A percentile compares a stretch with the other conserved stretches of the same genome.
Evolutionary conservation across 2,888 invertebrate species (phyloP).

Genomic region (Dascillus cervinus): DNA sequence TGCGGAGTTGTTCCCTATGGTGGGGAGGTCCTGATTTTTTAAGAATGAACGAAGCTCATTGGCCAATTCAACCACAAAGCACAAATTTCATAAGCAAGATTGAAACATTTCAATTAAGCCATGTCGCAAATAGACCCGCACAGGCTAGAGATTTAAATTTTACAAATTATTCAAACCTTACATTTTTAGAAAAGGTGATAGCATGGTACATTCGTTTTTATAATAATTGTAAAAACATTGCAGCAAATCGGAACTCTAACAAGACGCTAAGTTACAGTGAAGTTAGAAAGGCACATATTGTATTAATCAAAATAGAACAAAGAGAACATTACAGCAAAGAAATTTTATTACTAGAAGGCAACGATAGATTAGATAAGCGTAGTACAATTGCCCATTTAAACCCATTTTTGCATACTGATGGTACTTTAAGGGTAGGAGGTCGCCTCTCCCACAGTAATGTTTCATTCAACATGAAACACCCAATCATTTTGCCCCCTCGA

Average conservation of each 20-base stretch:
- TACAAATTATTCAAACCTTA: neutral
- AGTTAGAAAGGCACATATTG: too few species aligned
- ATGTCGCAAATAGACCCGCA: too few species aligned
- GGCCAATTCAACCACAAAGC: too few species aligned
- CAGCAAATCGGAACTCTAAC: too few species aligned
- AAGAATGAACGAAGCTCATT: too few species aligned
- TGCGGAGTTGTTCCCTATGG: constrained; percentile 6
- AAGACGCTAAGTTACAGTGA: too few species aligned
- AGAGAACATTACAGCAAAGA: too few species aligned
- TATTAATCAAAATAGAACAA: too few species aligned
- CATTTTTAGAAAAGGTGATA: neutral
- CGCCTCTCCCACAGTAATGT: neutral
- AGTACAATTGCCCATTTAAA: neutral
- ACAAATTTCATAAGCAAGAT: too few species aligned
- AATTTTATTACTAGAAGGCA: too few species aligned
- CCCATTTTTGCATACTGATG: neutral
- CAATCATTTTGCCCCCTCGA: neutral
- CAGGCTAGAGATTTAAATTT: too few species aligned
- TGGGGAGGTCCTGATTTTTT: constrained; percentile 10
- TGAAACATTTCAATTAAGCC: too few species aligned
- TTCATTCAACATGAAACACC: neutral
- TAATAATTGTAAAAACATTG: neutral
- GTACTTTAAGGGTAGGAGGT: neutral
- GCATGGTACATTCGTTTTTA: neutral
- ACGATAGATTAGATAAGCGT: neutral